Percentiles rank a stretch among this genome's conserved stretches.
These are phyloP conservation scores for Jaculus jaculus DNA, from an alignment of 2,113 vertebrate species.

Conservation along the genomic window DNA sequence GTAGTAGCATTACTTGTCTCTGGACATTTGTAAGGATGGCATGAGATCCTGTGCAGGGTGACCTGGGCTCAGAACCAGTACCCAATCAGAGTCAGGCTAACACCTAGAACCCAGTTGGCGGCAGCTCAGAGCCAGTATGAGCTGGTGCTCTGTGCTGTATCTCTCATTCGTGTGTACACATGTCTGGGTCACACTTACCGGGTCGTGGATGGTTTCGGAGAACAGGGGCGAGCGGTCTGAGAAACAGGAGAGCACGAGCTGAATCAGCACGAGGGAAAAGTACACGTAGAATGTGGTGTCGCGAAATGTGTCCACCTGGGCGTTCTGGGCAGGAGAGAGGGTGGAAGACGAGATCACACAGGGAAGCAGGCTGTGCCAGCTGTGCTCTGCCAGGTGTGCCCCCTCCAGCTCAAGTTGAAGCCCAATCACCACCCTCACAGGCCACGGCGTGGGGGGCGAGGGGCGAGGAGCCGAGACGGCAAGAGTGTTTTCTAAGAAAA, in stretches of 20 bases:
- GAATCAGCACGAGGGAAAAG: conserved; percentile 88
- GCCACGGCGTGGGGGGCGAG: too few species aligned
- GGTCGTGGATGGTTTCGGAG: conserved; percentile 89
- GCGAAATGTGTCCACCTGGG: conserved; percentile 85
- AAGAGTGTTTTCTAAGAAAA: too few species aligned
- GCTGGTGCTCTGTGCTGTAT: rapidly evolving
- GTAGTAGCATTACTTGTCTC: rapidly evolving
- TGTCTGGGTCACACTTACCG: conserved; percentile 84
- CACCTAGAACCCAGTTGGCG: too few species aligned
- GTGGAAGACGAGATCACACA: not conserved
- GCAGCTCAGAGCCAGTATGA: not conserved
- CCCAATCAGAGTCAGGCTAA: too few species aligned
- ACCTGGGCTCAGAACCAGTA: not conserved
- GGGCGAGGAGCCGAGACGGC: not conserved
- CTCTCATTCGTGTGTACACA: not conserved
- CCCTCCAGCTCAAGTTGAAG: too few species aligned
- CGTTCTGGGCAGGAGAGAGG: conserved; percentile 46
- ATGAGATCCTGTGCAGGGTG: rapidly evolving
- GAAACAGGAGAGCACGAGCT: conserved; percentile 91
- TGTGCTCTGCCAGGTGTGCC: too few species aligned
- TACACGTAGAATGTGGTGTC: conserved; percentile 92
- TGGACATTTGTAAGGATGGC: not conserved
- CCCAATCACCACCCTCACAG: not conserved
- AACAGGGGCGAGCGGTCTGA: conserved; percentile 92
- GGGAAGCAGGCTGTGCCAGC: not conserved